Base-by-base conservation (phyloP, 2,797 vertebrate genomes). In the Myotis vivesi region DNA sequence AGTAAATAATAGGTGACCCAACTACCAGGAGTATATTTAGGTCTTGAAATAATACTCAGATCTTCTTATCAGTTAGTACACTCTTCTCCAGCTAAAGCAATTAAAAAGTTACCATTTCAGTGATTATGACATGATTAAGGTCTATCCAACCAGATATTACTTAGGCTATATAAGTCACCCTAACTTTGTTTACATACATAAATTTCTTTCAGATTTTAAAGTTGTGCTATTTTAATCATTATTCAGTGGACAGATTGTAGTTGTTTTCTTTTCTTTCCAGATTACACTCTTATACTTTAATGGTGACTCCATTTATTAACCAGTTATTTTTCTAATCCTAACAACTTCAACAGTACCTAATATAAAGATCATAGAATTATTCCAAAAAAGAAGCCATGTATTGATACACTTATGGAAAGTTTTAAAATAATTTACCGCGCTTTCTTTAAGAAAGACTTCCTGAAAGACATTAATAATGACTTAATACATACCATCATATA, bases 381-480 rank as follows among this genome's bases (percentile, higher is more conserved):
- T 36, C 36, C 25, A 38, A 38, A 68, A 83, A 92, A 38, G 28
- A 23, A 13, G 12, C 28, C 44, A 91, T 44, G 2, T 69, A 38
- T 17, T 46, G 3, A 62, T 83, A 62, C 1, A 85, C 8, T 94
- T 68, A 64, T 2, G 59, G 33, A 88, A 89, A 76, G 19, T 51
- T 94, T 76, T 91, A 64, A 75, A 93, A 91, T 91, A 71, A 92
- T 92, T 86, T 77, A 30, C 30, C 77, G 3, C 82, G 55, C 36
- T 77, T 91, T 80, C n/a, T 86, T 87, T 92, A 81, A 96, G 82
- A 83, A 91, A 96, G 59, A 75, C 33, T 13, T 66, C 41, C 44
- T 81, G 57, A 53, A 92, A 87, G 57, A 82, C 55, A 85, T 72
- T 72, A 89, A 51, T 62, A 79, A 41, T 71, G 22, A 85, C 25